phyloP scores from a whole-genome alignment of 2,888 invertebrate genomes.

The Sinodicranocentrus sp. region DNA sequence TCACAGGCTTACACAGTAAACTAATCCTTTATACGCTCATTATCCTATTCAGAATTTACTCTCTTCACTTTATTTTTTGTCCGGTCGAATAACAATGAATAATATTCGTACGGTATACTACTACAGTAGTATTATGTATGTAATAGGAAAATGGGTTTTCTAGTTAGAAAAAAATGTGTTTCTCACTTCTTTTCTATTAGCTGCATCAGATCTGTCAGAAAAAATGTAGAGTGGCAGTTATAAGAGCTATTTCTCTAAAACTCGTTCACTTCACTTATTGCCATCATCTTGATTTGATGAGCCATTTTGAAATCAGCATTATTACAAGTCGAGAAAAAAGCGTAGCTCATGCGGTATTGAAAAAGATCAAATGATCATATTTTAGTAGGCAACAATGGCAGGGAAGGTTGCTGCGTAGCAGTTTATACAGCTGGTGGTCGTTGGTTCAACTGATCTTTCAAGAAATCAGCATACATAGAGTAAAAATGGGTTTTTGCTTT shows the following conservation, averaged over 20 bases:
- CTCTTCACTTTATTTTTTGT: background rate
- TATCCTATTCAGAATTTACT: too few relatives aligned
- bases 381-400: too few relatives aligned
- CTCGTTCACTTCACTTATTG: background rate
- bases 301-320: background rate
- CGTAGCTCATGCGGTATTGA: too few relatives aligned
- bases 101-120: background rate
- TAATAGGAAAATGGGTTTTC: background rate
- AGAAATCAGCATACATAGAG: background rate
- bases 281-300: conserved; percentile 19
- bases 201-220: conserved; percentile 4
- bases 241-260: background rate
- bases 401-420: too few relatives aligned
- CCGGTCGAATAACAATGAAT: background rate
- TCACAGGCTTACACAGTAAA: too few relatives aligned
- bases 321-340: too few relatives aligned
- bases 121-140: too few relatives aligned
- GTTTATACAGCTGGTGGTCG: too few relatives aligned
- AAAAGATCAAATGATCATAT: too few relatives aligned
- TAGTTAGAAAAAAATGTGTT: background rate
- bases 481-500: too few relatives aligned
- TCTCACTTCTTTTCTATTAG: background rate
- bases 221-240: background rate
- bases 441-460: too few relatives aligned
- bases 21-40: too few relatives aligned